phyloP scores from a whole-genome alignment of 2,797 vertebrate genomes.

The Tokudaia muenninki region DNA sequence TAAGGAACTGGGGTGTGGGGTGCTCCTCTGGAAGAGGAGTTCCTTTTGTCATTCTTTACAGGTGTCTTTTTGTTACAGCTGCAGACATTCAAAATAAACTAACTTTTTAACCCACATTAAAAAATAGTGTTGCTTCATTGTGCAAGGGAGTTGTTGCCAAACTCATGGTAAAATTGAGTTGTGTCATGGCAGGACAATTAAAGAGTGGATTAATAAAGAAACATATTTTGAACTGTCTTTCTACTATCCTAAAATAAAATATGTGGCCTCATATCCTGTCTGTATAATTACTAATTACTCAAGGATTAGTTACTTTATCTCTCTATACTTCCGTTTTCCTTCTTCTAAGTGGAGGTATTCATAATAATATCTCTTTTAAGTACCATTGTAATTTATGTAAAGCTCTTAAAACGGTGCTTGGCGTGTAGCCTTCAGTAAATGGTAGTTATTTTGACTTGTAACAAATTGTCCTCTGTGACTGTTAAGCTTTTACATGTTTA shows the following conservation, averaged over 20 bases:
- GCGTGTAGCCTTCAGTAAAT: neutral
- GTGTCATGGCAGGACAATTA: neutral
- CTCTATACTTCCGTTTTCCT: neutral
- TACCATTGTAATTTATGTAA: neutral
- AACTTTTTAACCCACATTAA: neutral
- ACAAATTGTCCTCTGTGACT: neutral
- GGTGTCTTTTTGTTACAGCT: slow-evolving; percentile 21
- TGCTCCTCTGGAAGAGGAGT: slow-evolving; percentile 31
- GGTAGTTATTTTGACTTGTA: slow-evolving; percentile 22
- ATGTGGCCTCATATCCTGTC: neutral
- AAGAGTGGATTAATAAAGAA: neutral
- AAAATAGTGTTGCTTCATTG: neutral
- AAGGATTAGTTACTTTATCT: neutral
- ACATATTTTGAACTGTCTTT: neutral
- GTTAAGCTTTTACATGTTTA: slow-evolving; percentile 48
- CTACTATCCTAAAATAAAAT: neutral
- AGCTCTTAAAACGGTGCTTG: neutral
- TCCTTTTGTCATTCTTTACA: slow-evolving; percentile 27
- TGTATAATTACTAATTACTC: neutral
- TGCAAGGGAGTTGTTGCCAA: slow-evolving; percentile 6
- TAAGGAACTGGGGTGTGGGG: neutral
- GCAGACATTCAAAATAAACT: slow-evolving; percentile 26
- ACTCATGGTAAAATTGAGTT: slow-evolving; percentile 9
- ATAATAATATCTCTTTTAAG: neutral
- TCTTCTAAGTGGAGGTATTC: neutral